A percentile compares a stretch with the other conserved stretches of the same genome.
These are phyloP conservation scores for Lithophane socia DNA, from an alignment of 2,888 invertebrate genomes.

Conservation along the genomic window DNA sequence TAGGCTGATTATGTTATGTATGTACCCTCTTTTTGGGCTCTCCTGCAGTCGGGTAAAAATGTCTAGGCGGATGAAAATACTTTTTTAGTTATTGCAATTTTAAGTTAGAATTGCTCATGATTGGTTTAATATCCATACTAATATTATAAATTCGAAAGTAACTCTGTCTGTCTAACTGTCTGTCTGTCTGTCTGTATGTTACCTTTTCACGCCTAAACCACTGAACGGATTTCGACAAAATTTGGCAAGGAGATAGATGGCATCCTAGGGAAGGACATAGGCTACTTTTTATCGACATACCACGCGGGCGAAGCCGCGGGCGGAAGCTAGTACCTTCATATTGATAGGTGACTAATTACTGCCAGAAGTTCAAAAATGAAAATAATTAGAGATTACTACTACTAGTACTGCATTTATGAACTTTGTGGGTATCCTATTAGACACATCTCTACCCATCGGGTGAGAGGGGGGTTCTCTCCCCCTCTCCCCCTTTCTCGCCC, in stretches of 20 bases:
- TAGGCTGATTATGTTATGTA: no score
- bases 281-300: no score
- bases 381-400: neutral
- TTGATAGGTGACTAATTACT: neutral
- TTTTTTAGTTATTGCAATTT: neutral
- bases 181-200: no score
- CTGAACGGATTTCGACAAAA: no score
- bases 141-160: no score
- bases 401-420: neutral
- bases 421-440: neutral
- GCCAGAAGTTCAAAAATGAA: neutral
- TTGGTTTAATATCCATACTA: neutral
- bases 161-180: no score
- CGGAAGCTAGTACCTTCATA: no score
- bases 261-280: no score
- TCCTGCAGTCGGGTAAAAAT: neutral
- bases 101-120: neutral
- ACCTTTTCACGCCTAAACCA: no score
- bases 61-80: neutral
- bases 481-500: neutral
- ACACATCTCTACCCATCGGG: neutral
- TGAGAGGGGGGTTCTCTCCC: no score
- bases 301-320: no score
- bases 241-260: no score
- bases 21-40: neutral